Evolutionary conservation across 1,140 invertebrate genomes (phyloP).

Genomic region (Bicyclus anynana): DNA sequence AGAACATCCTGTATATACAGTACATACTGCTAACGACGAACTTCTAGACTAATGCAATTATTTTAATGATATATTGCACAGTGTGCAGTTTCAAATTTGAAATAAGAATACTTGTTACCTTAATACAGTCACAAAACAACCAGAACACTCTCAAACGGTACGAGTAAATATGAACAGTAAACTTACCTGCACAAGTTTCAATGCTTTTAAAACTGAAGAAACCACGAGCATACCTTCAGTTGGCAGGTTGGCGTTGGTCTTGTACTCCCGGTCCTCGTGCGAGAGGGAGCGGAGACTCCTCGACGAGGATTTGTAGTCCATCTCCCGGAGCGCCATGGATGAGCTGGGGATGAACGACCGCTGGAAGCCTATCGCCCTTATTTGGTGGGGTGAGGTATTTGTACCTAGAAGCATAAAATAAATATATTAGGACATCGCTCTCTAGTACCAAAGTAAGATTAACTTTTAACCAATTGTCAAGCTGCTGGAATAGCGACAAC

Average conservation of each 20-base stretch:
- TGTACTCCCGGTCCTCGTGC: slow-evolving; percentile 66
- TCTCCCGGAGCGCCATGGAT: slow-evolving; percentile 47
- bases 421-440: too few species aligned
- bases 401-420: slow-evolving; percentile 42
- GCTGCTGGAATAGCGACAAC: too few species aligned
- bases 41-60: too few species aligned
- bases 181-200: neutral
- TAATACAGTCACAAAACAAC: too few species aligned
- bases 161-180: neutral
- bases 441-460: too few species aligned
- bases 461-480: too few species aligned
- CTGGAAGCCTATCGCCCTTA: slow-evolving; percentile 54
- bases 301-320: slow-evolving; percentile 58
- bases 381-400: slow-evolving; percentile 55
- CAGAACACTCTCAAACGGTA: too few species aligned
- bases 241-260: slow-evolving; percentile 62
- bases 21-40: too few species aligned
- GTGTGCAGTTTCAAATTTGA: too few species aligned
- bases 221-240: slow-evolving; percentile 47
- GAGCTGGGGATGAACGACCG: slow-evolving; percentile 51
- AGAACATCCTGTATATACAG: too few species aligned
- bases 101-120: too few species aligned
- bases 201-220: neutral
- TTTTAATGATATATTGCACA: too few species aligned
- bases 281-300: slow-evolving; percentile 52